phyloP scores from a whole-genome alignment of 2,888 invertebrate species.

The Orchestes rusci region DNA sequence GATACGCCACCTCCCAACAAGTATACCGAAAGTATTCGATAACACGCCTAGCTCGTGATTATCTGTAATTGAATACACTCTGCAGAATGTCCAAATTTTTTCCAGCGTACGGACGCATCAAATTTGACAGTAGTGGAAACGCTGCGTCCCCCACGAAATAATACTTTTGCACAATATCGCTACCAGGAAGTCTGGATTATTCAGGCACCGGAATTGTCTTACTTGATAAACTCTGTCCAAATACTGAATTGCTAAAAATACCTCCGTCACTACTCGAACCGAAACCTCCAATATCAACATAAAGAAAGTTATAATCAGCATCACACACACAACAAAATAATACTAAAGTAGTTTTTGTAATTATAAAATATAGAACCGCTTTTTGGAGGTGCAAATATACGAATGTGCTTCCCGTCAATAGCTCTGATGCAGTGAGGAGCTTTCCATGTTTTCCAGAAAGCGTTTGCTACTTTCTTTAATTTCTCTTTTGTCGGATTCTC shows the following conservation, averaged over 20 bases:
- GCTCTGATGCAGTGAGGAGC: slow-evolving; percentile 29
- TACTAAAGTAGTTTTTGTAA: slow-evolving; percentile 28
- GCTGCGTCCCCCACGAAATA: background rate
- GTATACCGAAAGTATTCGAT: no score
- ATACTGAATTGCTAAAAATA: background rate
- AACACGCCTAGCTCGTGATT: no score
- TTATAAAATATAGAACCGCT: slow-evolving; percentile 32
- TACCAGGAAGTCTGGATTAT: no score
- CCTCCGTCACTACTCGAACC: background rate
- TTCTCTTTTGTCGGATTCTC: no score
- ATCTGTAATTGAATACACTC: no score
- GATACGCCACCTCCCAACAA: no score
- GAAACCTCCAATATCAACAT: background rate
- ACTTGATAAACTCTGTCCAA: background rate
- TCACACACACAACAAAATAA: slow-evolving; percentile 20
- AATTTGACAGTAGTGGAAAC: no score
- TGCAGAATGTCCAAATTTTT: no score
- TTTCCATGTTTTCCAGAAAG: slow-evolving; percentile 27
- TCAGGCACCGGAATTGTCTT: no score
- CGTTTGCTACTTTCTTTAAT: no score
- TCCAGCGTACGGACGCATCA: no score
- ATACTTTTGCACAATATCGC: no score
- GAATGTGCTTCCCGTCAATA: slow-evolving; percentile 30
- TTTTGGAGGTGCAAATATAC: slow-evolving; percentile 27
- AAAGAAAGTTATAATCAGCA: background rate